Evolutionary conservation across 2,888 invertebrate species (phyloP).

Genomic region (Drosophila neonasuta): DNA sequence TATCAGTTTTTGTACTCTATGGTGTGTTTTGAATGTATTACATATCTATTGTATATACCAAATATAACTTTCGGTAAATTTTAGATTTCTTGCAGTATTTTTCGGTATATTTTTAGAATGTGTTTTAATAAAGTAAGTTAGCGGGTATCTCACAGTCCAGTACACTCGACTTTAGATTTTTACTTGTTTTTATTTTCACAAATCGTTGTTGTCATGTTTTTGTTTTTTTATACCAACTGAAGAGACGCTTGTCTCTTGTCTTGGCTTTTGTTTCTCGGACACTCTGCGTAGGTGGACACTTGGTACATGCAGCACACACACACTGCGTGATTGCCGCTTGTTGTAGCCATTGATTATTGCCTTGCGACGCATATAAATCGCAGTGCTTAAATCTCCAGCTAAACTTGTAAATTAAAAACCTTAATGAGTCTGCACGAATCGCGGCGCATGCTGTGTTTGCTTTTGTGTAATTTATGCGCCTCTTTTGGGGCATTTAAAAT

Average conservation of each 20-base stretch:
- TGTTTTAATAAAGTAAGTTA: no score
- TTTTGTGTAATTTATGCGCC: conserved; percentile 53
- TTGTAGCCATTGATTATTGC: conserved; percentile 63
- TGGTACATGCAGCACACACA: conserved; percentile 30
- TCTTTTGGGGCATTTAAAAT: conserved; percentile 14
- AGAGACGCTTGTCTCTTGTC: conserved; percentile 13
- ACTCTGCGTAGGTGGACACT: conserved; percentile 70
- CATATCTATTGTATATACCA: no score
- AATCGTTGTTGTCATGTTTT: conserved; percentile 40
- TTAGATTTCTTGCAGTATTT: no score
- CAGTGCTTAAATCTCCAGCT: conserved; percentile 61
- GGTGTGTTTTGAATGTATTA: no score
- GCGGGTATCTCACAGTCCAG: no score
- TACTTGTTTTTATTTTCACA: conserved; percentile 44
- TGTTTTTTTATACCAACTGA: conserved; percentile 7
- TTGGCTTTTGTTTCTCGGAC: conserved; percentile 44
- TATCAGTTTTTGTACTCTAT: no score
- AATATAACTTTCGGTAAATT: no score
- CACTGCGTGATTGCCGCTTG: conserved; percentile 59
- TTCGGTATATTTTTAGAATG: no score
- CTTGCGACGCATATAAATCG: conserved; percentile 70
- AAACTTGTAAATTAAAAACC: conserved; percentile 75
- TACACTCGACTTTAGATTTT: no score
- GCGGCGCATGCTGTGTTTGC: conserved; percentile 54
- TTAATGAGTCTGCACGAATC: conserved; percentile 60